Evolutionary conservation across 2,797 vertebrate genomes (phyloP), one percentile per base, ranked within the genome.

Genomic region (Coranthus polyacanthus): DNA sequence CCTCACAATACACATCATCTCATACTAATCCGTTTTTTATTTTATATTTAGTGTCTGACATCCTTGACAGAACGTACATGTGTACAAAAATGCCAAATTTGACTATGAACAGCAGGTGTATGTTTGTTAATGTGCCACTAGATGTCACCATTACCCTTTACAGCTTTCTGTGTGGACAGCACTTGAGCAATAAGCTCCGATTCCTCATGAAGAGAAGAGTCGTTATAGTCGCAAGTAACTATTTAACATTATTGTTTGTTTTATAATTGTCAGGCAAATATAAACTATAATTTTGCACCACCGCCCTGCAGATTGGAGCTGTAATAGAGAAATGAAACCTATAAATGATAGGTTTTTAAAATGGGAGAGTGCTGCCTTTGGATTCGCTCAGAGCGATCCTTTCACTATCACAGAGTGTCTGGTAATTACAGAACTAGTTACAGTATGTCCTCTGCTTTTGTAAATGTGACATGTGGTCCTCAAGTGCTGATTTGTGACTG

Each of bases 131-230:
- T 34, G 1, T 41, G 13, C 92, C 94, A 90, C 91, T 93, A 94
- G 94, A 93, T 94, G 93, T 93, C 94, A 88, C 82, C 90, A 84
- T 92, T 86, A 64, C 84, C 80, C 91, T 92, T 89, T 46, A 36
- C 39, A 77, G 67, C 68, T 78, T 76, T 57, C 42, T 47, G 26
- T 38, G 21, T 47, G 32, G 16, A 45, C 41, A 10, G 49, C 2
- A 16, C 36, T n/a, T 11, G 6, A 72, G 45, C 36, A 13, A 29
- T 32, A 15, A 46, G 29, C 61, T 60, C 12, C 9, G 6, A 21
- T 38, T 43, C 18, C 22, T 61, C 32, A 46, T 1, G 13, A 44
- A 67, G 12, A 44, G 29, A 76, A 76, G 11, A 44, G 26, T 72
- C 47, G 62, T 43, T 32, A 44, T 22, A 45, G 51, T 70, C 59